phyloP scores from a whole-genome alignment of 2,797 vertebrate genomes.

The Trematomus bernacchii region DNA sequence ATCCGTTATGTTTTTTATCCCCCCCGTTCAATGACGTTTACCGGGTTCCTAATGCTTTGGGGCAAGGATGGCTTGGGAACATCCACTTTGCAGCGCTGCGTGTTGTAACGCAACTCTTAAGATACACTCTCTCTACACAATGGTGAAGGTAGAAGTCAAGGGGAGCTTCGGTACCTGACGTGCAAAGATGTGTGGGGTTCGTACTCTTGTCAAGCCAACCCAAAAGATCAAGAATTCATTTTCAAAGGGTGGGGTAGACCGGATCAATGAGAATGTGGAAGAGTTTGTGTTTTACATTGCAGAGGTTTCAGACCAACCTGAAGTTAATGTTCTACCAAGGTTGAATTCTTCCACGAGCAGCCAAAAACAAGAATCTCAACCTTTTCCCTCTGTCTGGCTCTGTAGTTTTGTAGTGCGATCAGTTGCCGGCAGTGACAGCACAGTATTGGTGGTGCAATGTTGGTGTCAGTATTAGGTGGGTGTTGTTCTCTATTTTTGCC shows the following conservation, averaged over 20 bases:
- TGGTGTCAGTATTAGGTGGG: constrained; percentile 52
- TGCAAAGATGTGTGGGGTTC: constrained; percentile 44
- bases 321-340: constrained; percentile 21
- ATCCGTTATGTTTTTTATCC: constrained; percentile 61
- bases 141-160: constrained; percentile 49
- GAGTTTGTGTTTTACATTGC: constrained; percentile 25
- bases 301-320: constrained; percentile 25
- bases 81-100: constrained; percentile 60
- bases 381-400: constrained; percentile 32
- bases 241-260: constrained; percentile 34
- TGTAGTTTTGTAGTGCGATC: constrained; percentile 30
- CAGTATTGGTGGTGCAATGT: constrained; percentile 59
- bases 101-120: constrained; percentile 75
- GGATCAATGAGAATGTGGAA: constrained; percentile 18
- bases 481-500: constrained; percentile 49
- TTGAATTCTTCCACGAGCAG: constrained; percentile 50
- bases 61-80: constrained; percentile 52
- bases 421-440: constrained; percentile 43
- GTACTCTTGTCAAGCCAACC: constrained; percentile 60
- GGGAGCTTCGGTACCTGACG: constrained; percentile 48
- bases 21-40: constrained; percentile 55
- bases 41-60: constrained; percentile 67
- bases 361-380: constrained; percentile 34
- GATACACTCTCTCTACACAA: constrained; percentile 54
- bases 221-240: constrained; percentile 69